phyloP scores from a whole-genome alignment of 2,888 invertebrate genomes.

The Troides aeacus region DNA sequence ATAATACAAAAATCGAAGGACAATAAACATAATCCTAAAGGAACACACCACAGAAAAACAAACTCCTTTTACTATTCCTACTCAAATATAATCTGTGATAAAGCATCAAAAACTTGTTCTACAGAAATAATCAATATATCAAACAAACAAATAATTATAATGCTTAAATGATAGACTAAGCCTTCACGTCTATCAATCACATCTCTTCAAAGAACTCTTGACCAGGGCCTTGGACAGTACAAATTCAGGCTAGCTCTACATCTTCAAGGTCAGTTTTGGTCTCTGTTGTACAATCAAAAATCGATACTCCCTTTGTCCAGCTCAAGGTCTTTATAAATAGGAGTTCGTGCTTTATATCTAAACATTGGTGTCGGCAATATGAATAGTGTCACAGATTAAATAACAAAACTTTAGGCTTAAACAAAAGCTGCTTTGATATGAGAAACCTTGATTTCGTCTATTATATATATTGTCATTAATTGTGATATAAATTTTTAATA shows the following conservation, averaged over 20 bases:
- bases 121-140: not conserved
- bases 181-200: constrained; percentile 17
- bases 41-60: too few species aligned
- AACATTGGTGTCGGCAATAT: not conserved
- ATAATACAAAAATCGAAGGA: too few species aligned
- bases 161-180: not conserved
- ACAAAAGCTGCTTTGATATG: not conserved
- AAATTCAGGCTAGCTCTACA: not conserved
- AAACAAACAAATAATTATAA: not conserved
- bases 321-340: constrained; percentile 12
- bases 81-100: too few species aligned
- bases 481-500: too few species aligned
- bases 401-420: not conserved
- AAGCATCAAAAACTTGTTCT: too few species aligned
- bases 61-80: too few species aligned
- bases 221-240: constrained; percentile 12
- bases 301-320: constrained; percentile 3
- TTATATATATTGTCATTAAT: too few species aligned
- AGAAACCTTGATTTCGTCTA: not conserved
- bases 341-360: constrained; percentile 14
- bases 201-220: not conserved
- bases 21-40: too few species aligned
- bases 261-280: constrained; percentile 10
- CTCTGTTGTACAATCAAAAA: not conserved
- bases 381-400: not conserved